A percentile compares a stretch with the other conserved stretches of the same genome.
Conservation (phyloP, 2,888 invertebrate species). For the Pherbina coryleti region DNA sequence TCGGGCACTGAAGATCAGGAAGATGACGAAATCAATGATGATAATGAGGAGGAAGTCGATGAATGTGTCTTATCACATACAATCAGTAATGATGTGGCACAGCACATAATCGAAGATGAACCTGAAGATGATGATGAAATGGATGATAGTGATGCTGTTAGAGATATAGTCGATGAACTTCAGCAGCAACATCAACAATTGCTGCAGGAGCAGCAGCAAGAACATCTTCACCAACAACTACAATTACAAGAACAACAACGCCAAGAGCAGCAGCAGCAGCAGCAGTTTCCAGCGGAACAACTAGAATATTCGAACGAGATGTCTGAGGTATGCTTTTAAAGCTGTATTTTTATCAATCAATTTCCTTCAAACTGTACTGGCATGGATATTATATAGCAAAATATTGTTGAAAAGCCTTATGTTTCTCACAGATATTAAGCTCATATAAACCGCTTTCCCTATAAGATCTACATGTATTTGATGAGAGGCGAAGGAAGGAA, state of each 20-base stretch:
- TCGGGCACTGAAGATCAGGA: conserved; percentile 37
- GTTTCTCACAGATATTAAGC: no score
- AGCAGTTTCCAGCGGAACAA: conserved; percentile 47
- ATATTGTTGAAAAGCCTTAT: no score
- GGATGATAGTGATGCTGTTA: conserved; percentile 55
- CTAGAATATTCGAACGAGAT: conserved; percentile 58
- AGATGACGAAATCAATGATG: conserved; percentile 7
- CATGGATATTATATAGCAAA: no score
- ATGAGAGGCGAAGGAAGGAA: no score
- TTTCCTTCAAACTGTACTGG: no score
- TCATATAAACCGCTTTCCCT: no score
- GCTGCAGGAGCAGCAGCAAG: conserved; percentile 49
- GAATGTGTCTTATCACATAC: neutral
- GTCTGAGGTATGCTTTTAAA: conserved; percentile 54
- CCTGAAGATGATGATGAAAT: conserved; percentile 51
- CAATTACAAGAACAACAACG: conserved; percentile 50
- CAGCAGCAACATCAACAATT: conserved; percentile 60
- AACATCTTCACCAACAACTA: conserved; percentile 40
- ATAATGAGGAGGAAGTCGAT: neutral
- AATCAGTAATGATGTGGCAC: neutral
- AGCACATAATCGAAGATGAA: conserved; percentile 45
- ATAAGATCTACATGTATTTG: no score
- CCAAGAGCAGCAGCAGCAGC: conserved; percentile 48
- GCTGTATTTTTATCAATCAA: neutral
- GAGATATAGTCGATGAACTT: conserved; percentile 62